Percentiles rank a stretch among this genome's conserved stretches.
Evolutionary conservation across 2,113 vertebrate genomes (phyloP).

Genomic region (Lycaon pictus): DNA sequence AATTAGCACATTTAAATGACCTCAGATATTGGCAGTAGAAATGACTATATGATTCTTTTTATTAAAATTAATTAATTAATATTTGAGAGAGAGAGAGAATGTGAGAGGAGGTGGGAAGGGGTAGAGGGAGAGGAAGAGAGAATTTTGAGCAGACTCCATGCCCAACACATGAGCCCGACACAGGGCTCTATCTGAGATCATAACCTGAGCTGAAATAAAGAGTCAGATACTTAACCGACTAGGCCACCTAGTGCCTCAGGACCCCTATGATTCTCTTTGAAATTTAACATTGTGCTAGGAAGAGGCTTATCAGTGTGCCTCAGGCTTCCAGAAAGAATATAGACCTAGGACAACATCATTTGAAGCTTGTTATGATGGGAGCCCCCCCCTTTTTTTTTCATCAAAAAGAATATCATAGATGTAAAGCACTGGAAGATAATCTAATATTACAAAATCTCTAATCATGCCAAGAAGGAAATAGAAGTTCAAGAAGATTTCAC

Average conservation of each 20-base stretch:
- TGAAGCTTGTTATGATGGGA: background rate
- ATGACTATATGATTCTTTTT: background rate
- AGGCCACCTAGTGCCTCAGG: background rate
- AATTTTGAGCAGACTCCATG: background rate
- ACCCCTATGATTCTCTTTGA: background rate
- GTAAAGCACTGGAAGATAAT: background rate
- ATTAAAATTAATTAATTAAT: background rate
- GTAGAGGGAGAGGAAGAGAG: background rate
- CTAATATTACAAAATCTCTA: background rate
- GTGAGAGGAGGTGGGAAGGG: background rate
- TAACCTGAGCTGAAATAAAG: background rate
- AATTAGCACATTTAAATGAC: slow-evolving; percentile 14
- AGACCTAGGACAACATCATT: background rate
- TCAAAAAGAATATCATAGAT: background rate
- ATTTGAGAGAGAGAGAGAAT: background rate
- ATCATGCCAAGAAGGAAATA: background rate
- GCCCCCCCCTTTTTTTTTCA: background rate
- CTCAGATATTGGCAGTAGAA: background rate
- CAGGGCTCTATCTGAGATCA: background rate
- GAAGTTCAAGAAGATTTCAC: background rate
- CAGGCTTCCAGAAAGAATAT: background rate
- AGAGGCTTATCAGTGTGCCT: background rate
- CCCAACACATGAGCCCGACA: background rate
- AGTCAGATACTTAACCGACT: background rate
- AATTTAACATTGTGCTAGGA: background rate